Evolutionary conservation across 2,113 vertebrate species (phyloP), one percentile per base, ranked within the genome.

Genomic region (Manacus vitellinus): DNA sequence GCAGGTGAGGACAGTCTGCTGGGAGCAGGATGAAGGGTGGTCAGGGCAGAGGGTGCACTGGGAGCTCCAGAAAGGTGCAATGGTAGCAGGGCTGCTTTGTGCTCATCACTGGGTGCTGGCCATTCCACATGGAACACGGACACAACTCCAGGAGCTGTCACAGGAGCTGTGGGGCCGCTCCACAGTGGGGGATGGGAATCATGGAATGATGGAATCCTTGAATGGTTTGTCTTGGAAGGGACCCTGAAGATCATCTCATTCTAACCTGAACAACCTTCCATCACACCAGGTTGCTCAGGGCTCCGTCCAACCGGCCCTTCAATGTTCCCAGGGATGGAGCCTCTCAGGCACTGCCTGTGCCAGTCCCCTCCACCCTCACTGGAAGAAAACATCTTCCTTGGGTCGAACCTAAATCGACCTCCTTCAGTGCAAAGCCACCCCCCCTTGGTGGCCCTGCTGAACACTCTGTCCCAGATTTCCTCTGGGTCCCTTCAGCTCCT

Each of bases 381-480:
- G n/a, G 22, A 8, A 44, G 33, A 28, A 8, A 33, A 0, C 21
- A 51, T 5, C 2, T 52, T 8, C n/a, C 30, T 71, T 25, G 30
- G 5, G n/a, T 21, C 2, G 3, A 71, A 30, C 28, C 5, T 31
- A 56, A 39, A 49, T 30, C 8, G 10, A 13, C 16, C 11, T 54
- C 12, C n/a, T 55, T 30, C 12, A 24, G 15, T 1, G 10, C 1
- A 62, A 71, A 41, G 6, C 10, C 16, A 56, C 41, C 0, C 5
- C 16, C 9, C 2, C 8, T 12, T 30, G 27, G 58, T 72, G 39
- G 13, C 17, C 56, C 66, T 46, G 35, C 3, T 49, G 30, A 72
- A 35, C 28, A 56, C 49, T 46, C 19, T 65, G 49, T 22, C 31
- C 35, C 21, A 2, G 18, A 49, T 43, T 88, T 55, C 41, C 66